Conservation (phyloP, 2,113 vertebrate genomes). For the Silurus meridionalis region DNA sequence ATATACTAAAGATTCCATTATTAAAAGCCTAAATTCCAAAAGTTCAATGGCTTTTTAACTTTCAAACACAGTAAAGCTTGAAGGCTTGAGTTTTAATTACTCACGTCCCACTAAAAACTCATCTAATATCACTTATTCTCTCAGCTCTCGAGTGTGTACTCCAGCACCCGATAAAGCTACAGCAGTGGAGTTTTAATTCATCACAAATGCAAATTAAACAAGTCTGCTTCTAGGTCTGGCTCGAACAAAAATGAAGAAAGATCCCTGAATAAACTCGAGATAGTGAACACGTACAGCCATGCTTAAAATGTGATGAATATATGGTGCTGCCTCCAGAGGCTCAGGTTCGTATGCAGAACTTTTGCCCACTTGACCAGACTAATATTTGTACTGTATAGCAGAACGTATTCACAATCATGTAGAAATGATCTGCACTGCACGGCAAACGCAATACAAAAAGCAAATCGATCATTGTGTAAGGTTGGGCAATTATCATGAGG, state of each 20-base stretch:
- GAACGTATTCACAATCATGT: neutral
- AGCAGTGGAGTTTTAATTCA: neutral
- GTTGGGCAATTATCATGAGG: no score
- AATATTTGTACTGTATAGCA: neutral
- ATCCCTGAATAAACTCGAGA: neutral
- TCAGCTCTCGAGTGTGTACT: neutral
- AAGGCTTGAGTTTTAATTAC: neutral
- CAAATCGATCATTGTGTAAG: neutral
- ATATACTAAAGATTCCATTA: neutral
- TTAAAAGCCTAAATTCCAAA: neutral
- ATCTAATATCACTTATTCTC: neutral
- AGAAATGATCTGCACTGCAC: neutral
- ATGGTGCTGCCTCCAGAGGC: neutral
- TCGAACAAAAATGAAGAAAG: neutral
- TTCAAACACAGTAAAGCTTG: neutral
- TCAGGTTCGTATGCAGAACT: neutral
- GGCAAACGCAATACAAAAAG: no score
- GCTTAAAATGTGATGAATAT: neutral
- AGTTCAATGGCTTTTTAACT: neutral
- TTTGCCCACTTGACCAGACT: neutral
- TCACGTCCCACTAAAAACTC: slow-evolving; percentile 3
- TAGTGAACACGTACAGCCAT: neutral
- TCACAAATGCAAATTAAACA: neutral
- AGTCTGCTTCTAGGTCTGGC: neutral
- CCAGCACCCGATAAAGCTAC: neutral